phyloP scores from a whole-genome alignment of 2,888 invertebrate genomes.

The Scotopteryx bipunctaria region DNA sequence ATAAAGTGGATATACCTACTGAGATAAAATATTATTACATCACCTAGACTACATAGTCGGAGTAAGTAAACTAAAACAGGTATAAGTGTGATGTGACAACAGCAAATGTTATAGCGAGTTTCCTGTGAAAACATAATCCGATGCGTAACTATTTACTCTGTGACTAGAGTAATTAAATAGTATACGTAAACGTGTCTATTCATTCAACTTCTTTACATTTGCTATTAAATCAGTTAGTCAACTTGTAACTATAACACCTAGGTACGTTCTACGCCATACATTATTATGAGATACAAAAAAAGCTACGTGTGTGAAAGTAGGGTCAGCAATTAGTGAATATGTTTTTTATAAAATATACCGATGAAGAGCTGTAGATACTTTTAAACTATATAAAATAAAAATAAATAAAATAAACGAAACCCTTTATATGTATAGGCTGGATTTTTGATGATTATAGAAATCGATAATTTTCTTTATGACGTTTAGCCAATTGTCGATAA shows the following conservation, averaged over 20 bases:
- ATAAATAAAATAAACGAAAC: too few relatives aligned
- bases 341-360: too few relatives aligned
- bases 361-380: too few relatives aligned
- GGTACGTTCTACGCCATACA: too few relatives aligned
- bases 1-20: constrained; percentile 24
- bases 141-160: constrained; percentile 56
- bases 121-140: constrained; percentile 47
- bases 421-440: too few relatives aligned
- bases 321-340: too few relatives aligned
- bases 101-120: constrained; percentile 56
- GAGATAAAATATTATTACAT: constrained; percentile 57
- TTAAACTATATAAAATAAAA: too few relatives aligned
- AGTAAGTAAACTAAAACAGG: constrained; percentile 59
- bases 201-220: constrained; percentile 23
- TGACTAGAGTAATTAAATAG: constrained; percentile 45
- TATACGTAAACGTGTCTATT: constrained; percentile 22
- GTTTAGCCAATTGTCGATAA: too few relatives aligned
- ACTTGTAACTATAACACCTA: constrained; percentile 2
- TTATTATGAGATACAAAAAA: too few relatives aligned
- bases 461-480: too few relatives aligned
- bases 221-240: constrained; percentile 20
- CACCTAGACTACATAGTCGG: constrained; percentile 59
- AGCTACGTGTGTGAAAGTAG: too few relatives aligned
- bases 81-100: constrained; percentile 53
- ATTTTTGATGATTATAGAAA: too few relatives aligned